Evolutionary conservation across 2,888 invertebrate species (phyloP), one percentile per base, ranked within the genome.

Genomic region (Amphimallon solstitiale): DNA sequence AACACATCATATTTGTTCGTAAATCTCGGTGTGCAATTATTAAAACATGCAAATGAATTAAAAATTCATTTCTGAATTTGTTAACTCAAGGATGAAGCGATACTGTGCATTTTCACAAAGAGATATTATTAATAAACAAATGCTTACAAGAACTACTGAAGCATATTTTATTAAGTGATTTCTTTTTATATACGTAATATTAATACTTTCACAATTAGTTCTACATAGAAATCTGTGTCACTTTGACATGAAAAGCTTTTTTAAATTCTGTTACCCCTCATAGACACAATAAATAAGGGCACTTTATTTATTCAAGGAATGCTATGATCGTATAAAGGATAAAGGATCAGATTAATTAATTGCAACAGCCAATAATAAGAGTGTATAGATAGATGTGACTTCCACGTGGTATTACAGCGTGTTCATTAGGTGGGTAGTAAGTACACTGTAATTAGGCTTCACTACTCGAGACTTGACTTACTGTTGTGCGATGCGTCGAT

Each of bases 401-500:
- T 49, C 19, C 43, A 56, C 21, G 37, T 29, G 38, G 29, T 37
- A 40, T 21, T 14, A 56, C 14, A 56, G 56, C 15, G 43, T 43
- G 56, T 43, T 43, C 14, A 56, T 56, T 43, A 56, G 29, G 14
- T 14, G 29, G 14, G 14, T 29, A 15, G 14, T 14, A 43, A 15
- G 14, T 29, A 15, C 37, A n/a, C 38, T 63, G 19, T 38, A 65
- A 59, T 49, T 67, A 67, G 51, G 67, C 67, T 45, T 67, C 67
- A 37, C 67, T 64, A 52, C 46, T 63, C 34, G 67, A 63, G 17
- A 67, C 67, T 43, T 67, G 67, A 67, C 67, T 67, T 67, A 67
- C 67, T 29, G 67, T 63, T 37, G 67, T 67, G 21, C 67, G 67
- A 56, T 62, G 46, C n/a, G 62, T 56, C 9, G 67, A 67, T 34